A percentile compares a stretch with the other conserved stretches of the same genome.
Conservation (phyloP, 2,797 vertebrate species). For the Myotis vivesi region DNA sequence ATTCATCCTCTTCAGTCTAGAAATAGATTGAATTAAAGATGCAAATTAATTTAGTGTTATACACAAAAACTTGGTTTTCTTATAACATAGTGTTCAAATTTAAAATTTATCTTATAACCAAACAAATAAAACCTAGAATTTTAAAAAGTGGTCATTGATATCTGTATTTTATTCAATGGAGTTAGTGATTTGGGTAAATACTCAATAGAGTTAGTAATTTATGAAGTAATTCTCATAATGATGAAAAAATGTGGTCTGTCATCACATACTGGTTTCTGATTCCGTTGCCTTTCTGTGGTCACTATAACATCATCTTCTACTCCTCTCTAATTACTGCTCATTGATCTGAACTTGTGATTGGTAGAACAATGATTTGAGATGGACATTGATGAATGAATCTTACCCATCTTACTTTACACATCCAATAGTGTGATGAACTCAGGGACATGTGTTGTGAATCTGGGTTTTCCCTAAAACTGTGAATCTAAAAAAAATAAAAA, state of each 20-base stretch:
- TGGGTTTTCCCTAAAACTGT: conserved; percentile 46
- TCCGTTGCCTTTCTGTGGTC: conserved; percentile 77
- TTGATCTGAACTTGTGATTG: conserved; percentile 92
- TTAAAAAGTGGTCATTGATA: conserved; percentile 55
- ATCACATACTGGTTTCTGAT: conserved; percentile 38
- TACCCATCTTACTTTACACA: conserved; percentile 87
- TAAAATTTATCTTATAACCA: background rate
- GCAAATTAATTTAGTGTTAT: conserved; percentile 61
- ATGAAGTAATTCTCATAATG: conserved; percentile 52
- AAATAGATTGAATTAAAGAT: conserved; percentile 53
- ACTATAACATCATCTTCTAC: conserved; percentile 79
- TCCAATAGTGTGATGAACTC: conserved; percentile 88
- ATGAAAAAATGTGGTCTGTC: conserved; percentile 21
- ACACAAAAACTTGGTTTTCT: conserved; percentile 8
- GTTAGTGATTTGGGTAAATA: conserved; percentile 69
- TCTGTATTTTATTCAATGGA: conserved; percentile 69
- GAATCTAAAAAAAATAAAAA: conserved; percentile 3
- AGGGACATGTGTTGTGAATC: conserved; percentile 84
- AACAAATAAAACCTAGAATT: background rate
- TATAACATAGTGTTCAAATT: conserved; percentile 57
- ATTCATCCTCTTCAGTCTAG: conserved; percentile 32
- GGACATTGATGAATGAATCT: conserved; percentile 91
- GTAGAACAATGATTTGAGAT: conserved; percentile 89
- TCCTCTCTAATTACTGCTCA: conserved; percentile 87
- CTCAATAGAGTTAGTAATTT: conserved; percentile 53